Evolutionary conservation across 2,888 invertebrate genomes (phyloP), one percentile per base, ranked within the genome.

Genomic region (Acleris emargana): DNA sequence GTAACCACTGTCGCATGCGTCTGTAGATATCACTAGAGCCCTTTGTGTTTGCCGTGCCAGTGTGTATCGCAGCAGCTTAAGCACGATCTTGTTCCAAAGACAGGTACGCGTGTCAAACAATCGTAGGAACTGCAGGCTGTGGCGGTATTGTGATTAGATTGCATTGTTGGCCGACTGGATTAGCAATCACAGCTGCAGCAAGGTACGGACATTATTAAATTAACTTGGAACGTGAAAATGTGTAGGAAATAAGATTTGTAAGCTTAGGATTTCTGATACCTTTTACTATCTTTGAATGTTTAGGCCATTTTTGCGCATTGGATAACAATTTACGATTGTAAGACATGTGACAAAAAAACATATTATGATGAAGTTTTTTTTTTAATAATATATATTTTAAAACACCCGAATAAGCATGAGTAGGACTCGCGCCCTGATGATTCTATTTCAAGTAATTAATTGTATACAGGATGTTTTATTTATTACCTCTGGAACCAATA

Each of bases 131-230:
- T 38, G n/a, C 25, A n/a, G n/a, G 45, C n/a, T 6, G 55, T 11
- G 18, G 42, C 49, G 32, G 38, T 43, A 50, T 18, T 38, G 49
- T 50, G 49, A 43, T 55, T 25, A 18, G 16, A 5, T n/a, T 49
- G 49, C 25, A 50, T 50, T 62, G 62, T 50, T 9, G 6, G n/a
- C 2, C 32, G 28, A 62, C 42, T 18, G 38, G 55, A 55, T 62
- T 50, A 55, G 50, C 55, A 54, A 62, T 55, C 47, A 17, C 50
- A 47, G 17, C 11, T 13, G 45, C 18, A 18, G 43, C 22, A 45
- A 45, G 50, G 53, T n/a, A 18, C 11, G 7, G 13, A 20, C 16
- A 54, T 54, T 54, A 32, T 54, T 17, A 18, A 22, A 42, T 53
- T 54, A 49, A n/a, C 49, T 20, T 11, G 11, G 42, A 11, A 42